Evolutionary conservation across 1,140 invertebrate species (phyloP).

Genomic region (Reticulitermes speratus): DNA sequence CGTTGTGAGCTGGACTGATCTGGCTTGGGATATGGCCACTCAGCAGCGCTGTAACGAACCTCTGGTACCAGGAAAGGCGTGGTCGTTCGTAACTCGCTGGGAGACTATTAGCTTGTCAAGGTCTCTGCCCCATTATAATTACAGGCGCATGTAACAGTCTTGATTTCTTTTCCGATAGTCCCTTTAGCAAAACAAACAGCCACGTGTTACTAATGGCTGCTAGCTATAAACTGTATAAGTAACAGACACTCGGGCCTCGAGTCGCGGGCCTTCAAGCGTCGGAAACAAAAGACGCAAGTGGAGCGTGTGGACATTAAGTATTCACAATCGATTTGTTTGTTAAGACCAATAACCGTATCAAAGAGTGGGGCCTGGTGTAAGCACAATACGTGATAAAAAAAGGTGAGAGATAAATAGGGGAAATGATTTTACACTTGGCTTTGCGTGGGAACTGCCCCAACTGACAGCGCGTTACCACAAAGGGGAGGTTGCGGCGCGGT

Average conservation of each 20-base stretch:
- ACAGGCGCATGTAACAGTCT: not conserved
- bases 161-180: not conserved
- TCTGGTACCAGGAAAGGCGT: no score
- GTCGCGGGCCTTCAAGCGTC: no score
- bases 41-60: no score
- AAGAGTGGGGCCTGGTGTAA: not conserved
- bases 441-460: not conserved
- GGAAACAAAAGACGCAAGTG: conserved; percentile 1
- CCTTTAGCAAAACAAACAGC: not conserved
- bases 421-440: conserved; percentile 19
- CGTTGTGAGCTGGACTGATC: no score
- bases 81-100: no score
- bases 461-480: not conserved
- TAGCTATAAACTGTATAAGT: not conserved
- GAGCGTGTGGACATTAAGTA: conserved; percentile 10
- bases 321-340: conserved; percentile 19
- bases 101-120: no score
- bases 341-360: conserved; percentile 18
- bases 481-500: not conserved
- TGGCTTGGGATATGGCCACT: no score
- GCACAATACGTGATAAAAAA: conserved; percentile 10
- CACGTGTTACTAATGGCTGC: not conserved
- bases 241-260: not conserved
- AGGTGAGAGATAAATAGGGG: conserved; percentile 12
- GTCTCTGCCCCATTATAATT: no score